Conservation (phyloP, 2,888 invertebrate species). For the Brachyptera putata region DNA sequence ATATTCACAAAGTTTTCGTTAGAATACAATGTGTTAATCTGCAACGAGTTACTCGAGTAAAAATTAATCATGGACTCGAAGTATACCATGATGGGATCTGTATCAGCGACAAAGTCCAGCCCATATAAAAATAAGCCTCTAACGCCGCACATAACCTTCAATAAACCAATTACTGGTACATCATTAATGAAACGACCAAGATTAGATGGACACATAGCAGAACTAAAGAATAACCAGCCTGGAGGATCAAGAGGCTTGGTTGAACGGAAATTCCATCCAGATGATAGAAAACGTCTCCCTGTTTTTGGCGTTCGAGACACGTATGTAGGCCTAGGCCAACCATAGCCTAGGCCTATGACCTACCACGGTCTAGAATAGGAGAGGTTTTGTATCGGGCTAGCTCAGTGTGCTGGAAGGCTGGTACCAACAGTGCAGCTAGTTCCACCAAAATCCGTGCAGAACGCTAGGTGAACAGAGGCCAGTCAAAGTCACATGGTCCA, state of each 20-base stretch:
- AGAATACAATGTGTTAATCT: too few species aligned
- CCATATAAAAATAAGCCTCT: background rate
- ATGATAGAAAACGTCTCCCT: slow-evolving; percentile 43
- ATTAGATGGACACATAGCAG: background rate
- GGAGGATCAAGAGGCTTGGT: background rate
- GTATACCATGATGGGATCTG: slow-evolving; percentile 3
- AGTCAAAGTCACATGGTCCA: too few species aligned
- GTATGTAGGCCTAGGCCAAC: too few species aligned
- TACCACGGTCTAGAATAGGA: too few species aligned
- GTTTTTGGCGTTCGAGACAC: slow-evolving; percentile 45
- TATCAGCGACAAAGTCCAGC: background rate
- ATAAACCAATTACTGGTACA: background rate
- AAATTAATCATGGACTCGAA: slow-evolving; percentile 12
- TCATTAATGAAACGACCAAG: slow-evolving; percentile 1
- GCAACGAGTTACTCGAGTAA: too few species aligned
- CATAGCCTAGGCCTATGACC: too few species aligned
- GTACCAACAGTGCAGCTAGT: too few species aligned
- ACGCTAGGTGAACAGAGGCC: too few species aligned
- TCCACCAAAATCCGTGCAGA: too few species aligned
- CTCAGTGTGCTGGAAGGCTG: too few species aligned
- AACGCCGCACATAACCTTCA: background rate
- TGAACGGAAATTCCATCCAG: background rate
- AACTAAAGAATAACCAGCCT: background rate
- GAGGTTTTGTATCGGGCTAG: too few species aligned
- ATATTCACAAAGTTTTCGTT: too few species aligned